Percentiles rank a stretch among this genome's conserved stretches.
Evolutionary conservation across 2,888 invertebrate species (phyloP).

Genomic region (Oligia strigilis): DNA sequence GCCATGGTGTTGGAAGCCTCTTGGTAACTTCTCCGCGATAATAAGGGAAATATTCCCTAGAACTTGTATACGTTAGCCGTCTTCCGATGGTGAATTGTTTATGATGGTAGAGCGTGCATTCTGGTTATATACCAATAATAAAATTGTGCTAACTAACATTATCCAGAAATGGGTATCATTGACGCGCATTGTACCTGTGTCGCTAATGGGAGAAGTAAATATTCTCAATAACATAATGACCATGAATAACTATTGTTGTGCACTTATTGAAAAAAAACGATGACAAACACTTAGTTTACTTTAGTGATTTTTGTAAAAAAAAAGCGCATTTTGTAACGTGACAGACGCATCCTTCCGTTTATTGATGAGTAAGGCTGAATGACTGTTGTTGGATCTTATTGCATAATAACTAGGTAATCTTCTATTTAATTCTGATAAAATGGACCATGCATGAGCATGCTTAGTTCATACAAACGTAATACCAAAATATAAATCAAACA

Average conservation of each 20-base stretch:
- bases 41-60: slow-evolving; percentile 70
- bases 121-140: slow-evolving; percentile 81
- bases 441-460: not conserved
- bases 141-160: slow-evolving; percentile 82
- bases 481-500: no score
- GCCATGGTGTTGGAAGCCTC: slow-evolving; percentile 80
- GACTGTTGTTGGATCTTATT: slow-evolving; percentile 24
- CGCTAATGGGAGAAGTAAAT: slow-evolving; percentile 81
- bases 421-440: not conserved
- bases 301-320: slow-evolving; percentile 63
- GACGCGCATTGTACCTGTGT: slow-evolving; percentile 78
- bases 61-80: slow-evolving; percentile 69
- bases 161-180: slow-evolving; percentile 83
- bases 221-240: slow-evolving; percentile 87
- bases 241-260: slow-evolving; percentile 84
- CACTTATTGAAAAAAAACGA: slow-evolving; percentile 76
- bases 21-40: slow-evolving; percentile 78
- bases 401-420: slow-evolving; percentile 2
- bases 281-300: slow-evolving; percentile 72
- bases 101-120: slow-evolving; percentile 61
- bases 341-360: slow-evolving; percentile 68
- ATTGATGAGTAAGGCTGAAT: slow-evolving; percentile 66
- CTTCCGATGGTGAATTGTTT: slow-evolving; percentile 58
- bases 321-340: slow-evolving; percentile 60
- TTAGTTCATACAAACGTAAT: no score